These are phyloP conservation scores for silkworm (Bombyx mori) DNA, from an alignment of 1,140 invertebrate genomes.

Conservation along the genomic window ASM3026992v2 NC_085120.1:10348501-10349000, in stretches of 20 bases:
- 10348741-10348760: conserved; percentile 57
- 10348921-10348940: conserved; percentile 2
- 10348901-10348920: conserved; percentile 53
- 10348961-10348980: conserved; percentile 29
- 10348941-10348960: conserved; percentile 13
- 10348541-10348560: too few species aligned
- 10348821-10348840: conserved; percentile 21
- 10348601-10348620: too few species aligned
- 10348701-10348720: conserved; percentile 48
- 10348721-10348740: conserved; percentile 68
- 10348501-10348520: conserved; percentile 67
- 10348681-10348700: neutral
- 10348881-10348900: conserved; percentile 62
- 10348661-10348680: too few species aligned
- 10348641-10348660: too few species aligned
- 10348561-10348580: too few species aligned
- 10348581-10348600: too few species aligned
- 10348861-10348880: conserved; percentile 65
- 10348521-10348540: conserved; percentile 10
- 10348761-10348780: conserved; percentile 45
- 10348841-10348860: conserved; percentile 46
- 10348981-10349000: conserved; percentile 61
- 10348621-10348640: too few species aligned
- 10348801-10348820: conserved; percentile 47
- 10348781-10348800: conserved; percentile 63